Evolutionary conservation across 2,888 invertebrate genomes (phyloP), one percentile per base, ranked within the genome.

Genomic region (Mechanitis mazaeus): DNA sequence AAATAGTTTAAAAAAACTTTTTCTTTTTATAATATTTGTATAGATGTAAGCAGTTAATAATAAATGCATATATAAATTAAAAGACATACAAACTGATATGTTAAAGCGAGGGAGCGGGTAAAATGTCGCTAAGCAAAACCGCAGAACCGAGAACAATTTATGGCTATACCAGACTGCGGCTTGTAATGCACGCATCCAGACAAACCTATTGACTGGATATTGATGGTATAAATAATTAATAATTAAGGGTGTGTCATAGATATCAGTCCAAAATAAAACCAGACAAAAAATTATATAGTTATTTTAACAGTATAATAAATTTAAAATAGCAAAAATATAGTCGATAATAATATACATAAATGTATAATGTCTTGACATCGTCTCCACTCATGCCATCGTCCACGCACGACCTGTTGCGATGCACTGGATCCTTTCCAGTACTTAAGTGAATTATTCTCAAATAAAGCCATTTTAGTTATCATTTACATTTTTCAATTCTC

Each of bases 401-500:
- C 76, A 83, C 79, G 80, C 80, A 80, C 79, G 78, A 85, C 85
- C 85, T 86, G 85, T 86, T 86, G 85, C 85, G 62, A 69, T 73
- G 68, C 70, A 79, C 84, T 84, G 84, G 84, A 84, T 76, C 74
- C 78, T 75, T 83, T 84, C 85, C 85, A 84, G 84, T 82, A 72
- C 74, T 80, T 80, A 84, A 85, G 80, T 78, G 82, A 83, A 81
- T 82, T 84, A 86, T 80, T 81, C 81, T 83, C 80, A 83, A 84
- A 85, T 84, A 86, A 85, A 84, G 78, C 72, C 80, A 75, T 78
- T 78, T 77, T 76, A 83, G 78, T 87, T 88, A 87, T 85, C 86
- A 88, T 90, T 88, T 84, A 87, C 83, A 88, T 88, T 89, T 90
- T 89, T 89, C 89, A 89, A 88, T 89, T 83, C 77, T 69, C 79